Conservation (phyloP, 2,888 invertebrate genomes). For the Leistus spinibarbis region DNA sequence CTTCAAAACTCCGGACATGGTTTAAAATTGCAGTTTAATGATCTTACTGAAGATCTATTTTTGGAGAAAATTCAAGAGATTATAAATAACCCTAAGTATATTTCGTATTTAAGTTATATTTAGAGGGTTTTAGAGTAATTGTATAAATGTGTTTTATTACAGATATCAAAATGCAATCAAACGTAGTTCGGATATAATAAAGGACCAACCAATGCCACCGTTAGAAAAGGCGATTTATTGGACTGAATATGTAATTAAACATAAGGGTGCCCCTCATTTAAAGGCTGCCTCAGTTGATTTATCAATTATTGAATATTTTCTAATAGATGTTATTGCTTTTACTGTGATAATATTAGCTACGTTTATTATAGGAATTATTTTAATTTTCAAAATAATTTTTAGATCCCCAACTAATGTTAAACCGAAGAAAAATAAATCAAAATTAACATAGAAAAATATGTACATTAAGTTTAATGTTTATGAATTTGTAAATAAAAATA, state of each 20-base stretch:
- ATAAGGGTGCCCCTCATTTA: background rate
- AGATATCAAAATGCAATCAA: constrained; percentile 3
- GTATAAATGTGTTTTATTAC: too few relatives aligned
- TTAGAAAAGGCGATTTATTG: constrained; percentile 12
- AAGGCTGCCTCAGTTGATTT: background rate
- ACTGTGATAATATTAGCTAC: background rate
- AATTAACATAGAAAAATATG: background rate
- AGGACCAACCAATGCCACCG: constrained; percentile 9
- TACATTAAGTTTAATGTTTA: too few relatives aligned
- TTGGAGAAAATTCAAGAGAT: constrained; percentile 54
- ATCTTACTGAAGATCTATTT: constrained; percentile 54
- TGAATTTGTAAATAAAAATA: too few relatives aligned
- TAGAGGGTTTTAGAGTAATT: background rate
- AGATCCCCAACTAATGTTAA: too few relatives aligned
- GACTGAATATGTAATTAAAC: constrained; percentile 11
- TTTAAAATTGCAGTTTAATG: constrained; percentile 52
- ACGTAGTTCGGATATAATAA: background rate
- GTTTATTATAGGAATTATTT: background rate
- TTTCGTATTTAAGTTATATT: constrained; percentile 4
- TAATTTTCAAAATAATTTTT: background rate
- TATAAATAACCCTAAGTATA: constrained; percentile 51
- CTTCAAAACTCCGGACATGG: constrained; percentile 55
- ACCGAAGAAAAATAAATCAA: background rate
- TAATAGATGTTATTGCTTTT: constrained; percentile 13
- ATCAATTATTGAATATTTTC: background rate